Evolutionary conservation across 2,113 vertebrate genomes (phyloP), one percentile per base, ranked within the genome.

Genomic region (Mirounga angustirostris): DNA sequence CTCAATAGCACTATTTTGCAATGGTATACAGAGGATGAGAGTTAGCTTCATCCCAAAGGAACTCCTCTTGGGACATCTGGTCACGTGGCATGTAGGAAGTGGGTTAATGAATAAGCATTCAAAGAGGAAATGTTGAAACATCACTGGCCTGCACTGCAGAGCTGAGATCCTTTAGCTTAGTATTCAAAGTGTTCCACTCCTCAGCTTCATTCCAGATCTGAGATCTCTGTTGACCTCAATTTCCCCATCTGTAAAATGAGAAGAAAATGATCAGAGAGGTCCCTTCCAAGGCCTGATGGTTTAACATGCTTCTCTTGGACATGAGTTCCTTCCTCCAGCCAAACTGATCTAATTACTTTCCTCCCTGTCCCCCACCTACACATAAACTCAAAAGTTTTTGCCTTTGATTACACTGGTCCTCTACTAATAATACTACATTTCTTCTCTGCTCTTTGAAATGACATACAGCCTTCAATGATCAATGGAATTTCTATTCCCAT

Each of bases 381-480:
- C 13, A 36, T n/a, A 33, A 67, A 26, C 22, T 71, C 69, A 28
- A 43, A 94, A 88, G 33, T 18, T 80, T 46, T 74, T 28, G 33
- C 52, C 50, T 93, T 93, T 91, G 28, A 16, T 81, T 85, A 54
- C n/a, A 73, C 50, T 85, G 4, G 13, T 71, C 46, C 14, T 80
- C 52, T 81, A 15, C 46, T 80, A 58, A 89, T 46, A 82, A 85
- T 54, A 40, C 36, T 46, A 46, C 89, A 81, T 81, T 84, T 89
- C 76, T 36, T 83, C 90, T 95, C 22, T 89, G 74, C 46, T 95
- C 71, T 91, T 94, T 89, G 33, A 96, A 96, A 97, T 46, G 81
- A 15, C 76, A 21, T n/a, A 30, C 3, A 89, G n/a, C 16, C 56
- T 73, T 94, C 43, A 73, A 63, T 7, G 36, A 46, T 54, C 88